Percentiles rank a stretch among this genome's conserved stretches.
These are phyloP conservation scores for Pteropus alecto DNA, from an alignment of 2,113 vertebrate genomes.

Conservation along the genomic window DNA sequence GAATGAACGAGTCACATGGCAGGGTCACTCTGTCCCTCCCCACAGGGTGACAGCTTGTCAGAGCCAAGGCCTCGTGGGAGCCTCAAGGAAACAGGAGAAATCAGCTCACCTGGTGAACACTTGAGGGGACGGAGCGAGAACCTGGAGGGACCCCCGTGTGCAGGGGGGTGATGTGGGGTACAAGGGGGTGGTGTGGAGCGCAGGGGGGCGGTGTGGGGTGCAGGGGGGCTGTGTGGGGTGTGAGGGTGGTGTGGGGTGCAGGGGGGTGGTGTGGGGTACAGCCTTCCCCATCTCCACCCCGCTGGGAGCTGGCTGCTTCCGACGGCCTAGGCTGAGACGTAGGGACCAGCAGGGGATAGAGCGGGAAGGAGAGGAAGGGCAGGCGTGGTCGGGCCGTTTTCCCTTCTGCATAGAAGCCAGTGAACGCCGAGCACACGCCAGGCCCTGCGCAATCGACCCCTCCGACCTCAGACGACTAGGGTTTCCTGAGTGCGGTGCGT, in stretches of 20 bases:
- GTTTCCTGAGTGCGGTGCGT: neutral
- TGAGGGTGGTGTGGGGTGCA: no score
- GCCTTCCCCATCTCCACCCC: neutral
- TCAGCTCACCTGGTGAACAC: no score
- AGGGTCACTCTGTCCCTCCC: neutral
- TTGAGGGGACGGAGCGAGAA: neutral
- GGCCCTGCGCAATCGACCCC: fast-evolving
- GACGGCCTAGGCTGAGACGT: neutral
- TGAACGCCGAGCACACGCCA: fast-evolving
- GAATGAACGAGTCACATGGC: no score
- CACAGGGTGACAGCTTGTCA: neutral
- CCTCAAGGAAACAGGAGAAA: neutral
- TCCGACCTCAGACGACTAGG: neutral
- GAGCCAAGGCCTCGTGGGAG: neutral
- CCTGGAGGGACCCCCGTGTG: fast-evolving
- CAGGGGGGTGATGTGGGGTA: neutral
- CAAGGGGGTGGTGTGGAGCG: neutral
- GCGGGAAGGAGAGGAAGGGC: neutral
- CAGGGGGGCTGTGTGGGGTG: neutral
- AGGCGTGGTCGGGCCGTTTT: fast-evolving
- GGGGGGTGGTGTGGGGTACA: neutral
- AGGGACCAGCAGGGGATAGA: no score
- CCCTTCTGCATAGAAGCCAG: neutral
- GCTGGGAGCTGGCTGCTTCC: fast-evolving
- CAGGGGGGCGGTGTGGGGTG: neutral